Conservation (phyloP, 1,140 invertebrate genomes). For the Physella acuta region DNA sequence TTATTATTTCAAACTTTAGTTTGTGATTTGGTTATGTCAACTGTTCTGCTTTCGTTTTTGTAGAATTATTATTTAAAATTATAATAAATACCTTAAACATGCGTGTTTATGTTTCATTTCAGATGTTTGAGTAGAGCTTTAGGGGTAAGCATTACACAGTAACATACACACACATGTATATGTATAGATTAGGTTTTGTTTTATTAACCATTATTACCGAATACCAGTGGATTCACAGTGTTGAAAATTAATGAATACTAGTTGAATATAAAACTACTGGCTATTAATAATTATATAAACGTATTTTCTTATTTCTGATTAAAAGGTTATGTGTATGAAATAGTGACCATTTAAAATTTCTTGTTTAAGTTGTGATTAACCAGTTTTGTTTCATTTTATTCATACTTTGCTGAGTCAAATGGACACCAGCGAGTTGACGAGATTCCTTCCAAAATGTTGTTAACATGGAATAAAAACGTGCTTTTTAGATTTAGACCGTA, state of each 20-base stretch:
- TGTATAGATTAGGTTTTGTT: neutral
- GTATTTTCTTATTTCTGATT: neutral
- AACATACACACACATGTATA: neutral
- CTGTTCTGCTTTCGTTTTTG: neutral
- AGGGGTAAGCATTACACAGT: neutral
- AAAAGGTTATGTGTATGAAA: neutral
- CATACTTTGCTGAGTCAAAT: neutral
- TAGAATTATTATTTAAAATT: neutral
- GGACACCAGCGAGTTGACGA: no score
- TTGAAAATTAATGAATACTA: neutral
- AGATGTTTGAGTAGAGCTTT: constrained; percentile 8
- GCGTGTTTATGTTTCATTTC: neutral
- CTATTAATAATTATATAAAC: neutral
- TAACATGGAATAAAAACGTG: no score
- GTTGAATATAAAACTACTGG: neutral
- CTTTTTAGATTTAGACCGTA: no score
- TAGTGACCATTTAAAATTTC: neutral
- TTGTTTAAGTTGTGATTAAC: no score
- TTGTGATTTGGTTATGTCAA: neutral
- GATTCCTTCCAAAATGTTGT: no score
- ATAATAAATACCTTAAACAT: neutral
- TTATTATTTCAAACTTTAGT: neutral
- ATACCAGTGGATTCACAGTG: no score
- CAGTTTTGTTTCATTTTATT: neutral
- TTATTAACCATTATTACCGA: no score